These are phyloP conservation scores for Augochlorella aurata DNA, from an alignment of 2,888 invertebrate species.

Conservation along the genomic window DNA sequence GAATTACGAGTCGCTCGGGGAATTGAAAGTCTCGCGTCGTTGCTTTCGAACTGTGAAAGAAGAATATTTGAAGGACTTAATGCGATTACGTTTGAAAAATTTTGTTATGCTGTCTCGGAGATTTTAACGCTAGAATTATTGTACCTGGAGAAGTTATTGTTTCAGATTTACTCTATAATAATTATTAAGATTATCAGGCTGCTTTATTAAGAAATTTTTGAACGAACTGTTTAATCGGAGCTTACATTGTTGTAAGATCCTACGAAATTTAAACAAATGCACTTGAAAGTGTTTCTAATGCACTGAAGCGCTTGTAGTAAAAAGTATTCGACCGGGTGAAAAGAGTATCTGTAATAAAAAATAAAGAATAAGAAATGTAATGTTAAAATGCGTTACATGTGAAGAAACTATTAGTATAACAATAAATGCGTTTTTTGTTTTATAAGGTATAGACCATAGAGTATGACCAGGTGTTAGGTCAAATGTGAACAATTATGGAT, in stretches of 20 bases:
- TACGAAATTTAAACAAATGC: too few relatives aligned
- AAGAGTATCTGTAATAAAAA: neutral
- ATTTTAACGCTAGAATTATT: constrained; percentile 22
- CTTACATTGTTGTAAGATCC: too few relatives aligned
- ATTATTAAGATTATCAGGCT: too few relatives aligned
- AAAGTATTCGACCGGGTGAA: neutral
- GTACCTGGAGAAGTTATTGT: too few relatives aligned
- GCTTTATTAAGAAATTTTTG: too few relatives aligned
- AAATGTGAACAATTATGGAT: too few relatives aligned
- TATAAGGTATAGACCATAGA: neutral
- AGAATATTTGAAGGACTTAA: neutral
- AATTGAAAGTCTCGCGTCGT: fast-evolving
- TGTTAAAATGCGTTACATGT: neutral
- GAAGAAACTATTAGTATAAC: neutral
- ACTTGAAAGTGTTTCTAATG: too few relatives aligned
- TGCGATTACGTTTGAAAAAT: neutral
- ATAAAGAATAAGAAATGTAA: neutral
- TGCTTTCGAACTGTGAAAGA: constrained; percentile 27
- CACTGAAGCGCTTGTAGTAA: too few relatives aligned
- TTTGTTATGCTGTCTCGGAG: neutral
- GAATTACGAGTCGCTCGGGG: neutral
- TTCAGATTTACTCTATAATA: too few relatives aligned
- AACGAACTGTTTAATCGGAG: too few relatives aligned
- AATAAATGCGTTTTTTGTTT: neutral
- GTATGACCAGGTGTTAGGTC: too few relatives aligned